A percentile compares a stretch with the other conserved stretches of the same genome.
phyloP scores from a whole-genome alignment of 2,888 invertebrate species.

The Auanema freiburgensis region DNA sequence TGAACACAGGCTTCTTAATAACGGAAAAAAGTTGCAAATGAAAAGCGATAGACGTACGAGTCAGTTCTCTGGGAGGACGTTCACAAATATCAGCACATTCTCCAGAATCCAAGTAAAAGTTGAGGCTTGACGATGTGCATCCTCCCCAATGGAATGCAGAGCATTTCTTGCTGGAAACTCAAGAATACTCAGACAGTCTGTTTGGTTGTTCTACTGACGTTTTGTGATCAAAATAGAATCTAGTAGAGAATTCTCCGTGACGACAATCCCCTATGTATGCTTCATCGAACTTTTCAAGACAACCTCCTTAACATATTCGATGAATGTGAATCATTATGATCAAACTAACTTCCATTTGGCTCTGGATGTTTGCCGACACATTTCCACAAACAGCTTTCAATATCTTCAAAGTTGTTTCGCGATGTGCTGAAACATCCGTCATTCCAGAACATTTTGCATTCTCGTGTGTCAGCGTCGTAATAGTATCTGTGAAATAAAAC shows the following conservation, averaged over 20 bases:
- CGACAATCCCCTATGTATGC: constrained; percentile 55
- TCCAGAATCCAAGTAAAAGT: constrained; percentile 46
- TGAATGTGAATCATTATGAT: background rate
- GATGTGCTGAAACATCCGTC: constrained; percentile 47
- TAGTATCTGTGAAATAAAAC: constrained; percentile 45
- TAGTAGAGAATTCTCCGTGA: constrained; percentile 49
- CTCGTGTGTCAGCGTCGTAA: constrained; percentile 42
- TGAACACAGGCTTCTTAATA: constrained; percentile 49
- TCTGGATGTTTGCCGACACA: constrained; percentile 52
- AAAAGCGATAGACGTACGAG: constrained; percentile 28
- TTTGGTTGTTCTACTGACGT: too few species aligned
- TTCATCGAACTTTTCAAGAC: constrained; percentile 55
- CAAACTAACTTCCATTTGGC: constrained; percentile 39
- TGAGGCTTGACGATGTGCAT: constrained; percentile 47
- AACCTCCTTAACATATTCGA: constrained; percentile 35
- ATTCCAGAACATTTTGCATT: constrained; percentile 61
- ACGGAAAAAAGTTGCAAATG: background rate
- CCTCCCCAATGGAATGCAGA: constrained; percentile 58
- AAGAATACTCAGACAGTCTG: too few species aligned
- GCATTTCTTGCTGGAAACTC: constrained; percentile 47
- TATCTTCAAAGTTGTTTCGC: constrained; percentile 53
- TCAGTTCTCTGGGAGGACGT: constrained; percentile 40
- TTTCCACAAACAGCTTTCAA: constrained; percentile 55
- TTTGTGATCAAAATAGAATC: constrained; percentile 58
- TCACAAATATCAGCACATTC: constrained; percentile 51